A percentile compares a stretch with the other conserved stretches of the same genome.
These are phyloP conservation scores for Spilogale gracilis DNA, from an alignment of 2,113 vertebrate species.

Conservation along the genomic window DNA sequence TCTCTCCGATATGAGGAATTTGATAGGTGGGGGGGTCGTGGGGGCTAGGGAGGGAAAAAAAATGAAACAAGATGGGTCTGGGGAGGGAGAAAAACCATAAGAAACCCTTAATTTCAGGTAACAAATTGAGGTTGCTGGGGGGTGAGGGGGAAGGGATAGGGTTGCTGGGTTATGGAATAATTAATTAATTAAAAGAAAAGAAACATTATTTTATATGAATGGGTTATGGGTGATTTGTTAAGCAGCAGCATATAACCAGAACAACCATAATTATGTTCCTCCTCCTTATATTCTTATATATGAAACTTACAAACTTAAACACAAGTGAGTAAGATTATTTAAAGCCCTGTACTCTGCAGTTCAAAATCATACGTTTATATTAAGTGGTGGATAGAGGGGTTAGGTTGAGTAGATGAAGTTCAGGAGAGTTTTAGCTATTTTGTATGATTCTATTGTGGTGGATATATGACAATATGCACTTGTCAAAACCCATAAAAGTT, in stretches of 20 bases:
- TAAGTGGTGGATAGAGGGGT: background rate
- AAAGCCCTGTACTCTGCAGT: background rate
- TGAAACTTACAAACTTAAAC: background rate
- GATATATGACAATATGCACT: background rate
- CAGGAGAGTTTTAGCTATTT: background rate
- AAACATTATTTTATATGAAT: background rate
- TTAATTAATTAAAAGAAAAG: too few relatives aligned
- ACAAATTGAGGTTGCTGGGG: too few relatives aligned
- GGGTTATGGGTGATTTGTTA: background rate
- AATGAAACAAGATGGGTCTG: too few relatives aligned
- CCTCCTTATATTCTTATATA: background rate
- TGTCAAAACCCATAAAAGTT: background rate
- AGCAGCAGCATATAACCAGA: background rate
- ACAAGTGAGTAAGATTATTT: background rate
- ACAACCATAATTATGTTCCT: background rate
- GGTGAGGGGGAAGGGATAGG: too few relatives aligned
- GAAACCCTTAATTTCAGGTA: too few relatives aligned
- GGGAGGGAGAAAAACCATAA: too few relatives aligned
- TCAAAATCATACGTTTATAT: background rate
- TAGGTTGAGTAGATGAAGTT: background rate
- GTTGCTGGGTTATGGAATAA: too few relatives aligned
- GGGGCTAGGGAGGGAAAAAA: too few relatives aligned
- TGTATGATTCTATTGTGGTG: background rate
- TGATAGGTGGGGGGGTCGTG: too few relatives aligned
- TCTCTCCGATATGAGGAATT: too few relatives aligned